Conservation (phyloP, 2,888 invertebrate species). For the Mongoloraphidia duomilia region DNA sequence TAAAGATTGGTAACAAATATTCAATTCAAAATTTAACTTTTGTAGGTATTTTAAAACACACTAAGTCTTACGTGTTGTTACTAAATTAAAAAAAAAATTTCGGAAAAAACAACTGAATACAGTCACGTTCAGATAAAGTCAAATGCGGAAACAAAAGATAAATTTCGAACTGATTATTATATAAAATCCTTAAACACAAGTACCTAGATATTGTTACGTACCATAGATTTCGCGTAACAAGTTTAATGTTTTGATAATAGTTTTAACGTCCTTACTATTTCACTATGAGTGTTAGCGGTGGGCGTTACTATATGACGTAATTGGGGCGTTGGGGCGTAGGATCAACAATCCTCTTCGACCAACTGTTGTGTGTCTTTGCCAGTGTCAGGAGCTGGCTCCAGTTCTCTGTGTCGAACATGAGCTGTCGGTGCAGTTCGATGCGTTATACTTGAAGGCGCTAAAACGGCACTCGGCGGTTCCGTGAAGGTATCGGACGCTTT, state of each 20-base stretch:
- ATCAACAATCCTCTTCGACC: conserved; percentile 73
- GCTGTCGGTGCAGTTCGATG: conserved; percentile 56
- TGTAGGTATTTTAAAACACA: too few relatives aligned
- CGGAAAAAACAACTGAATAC: too few relatives aligned
- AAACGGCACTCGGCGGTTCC: conserved; percentile 54
- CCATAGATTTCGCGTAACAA: not conserved
- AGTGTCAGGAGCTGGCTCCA: conserved; percentile 74
- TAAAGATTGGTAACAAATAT: too few relatives aligned
- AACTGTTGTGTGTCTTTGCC: conserved; percentile 85
- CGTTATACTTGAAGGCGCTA: conserved; percentile 70
- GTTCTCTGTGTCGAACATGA: conserved; percentile 57
- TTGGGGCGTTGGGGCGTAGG: conserved; percentile 4
- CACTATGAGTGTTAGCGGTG: conserved; percentile 1
- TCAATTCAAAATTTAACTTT: too few relatives aligned
- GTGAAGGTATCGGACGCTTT: conserved; percentile 41
- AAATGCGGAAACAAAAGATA: too few relatives aligned
- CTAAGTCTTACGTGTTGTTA: too few relatives aligned
- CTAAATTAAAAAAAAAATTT: too few relatives aligned
- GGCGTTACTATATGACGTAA: conserved; percentile 6
- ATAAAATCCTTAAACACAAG: not conserved
- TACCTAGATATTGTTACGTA: not conserved
- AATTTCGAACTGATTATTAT: too few relatives aligned
- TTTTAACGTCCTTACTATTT: too few relatives aligned
- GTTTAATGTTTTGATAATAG: too few relatives aligned
- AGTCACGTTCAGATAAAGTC: too few relatives aligned